Evolutionary conservation across 2,113 vertebrate genomes (phyloP).

Genomic region (Noctilio leporinus): DNA sequence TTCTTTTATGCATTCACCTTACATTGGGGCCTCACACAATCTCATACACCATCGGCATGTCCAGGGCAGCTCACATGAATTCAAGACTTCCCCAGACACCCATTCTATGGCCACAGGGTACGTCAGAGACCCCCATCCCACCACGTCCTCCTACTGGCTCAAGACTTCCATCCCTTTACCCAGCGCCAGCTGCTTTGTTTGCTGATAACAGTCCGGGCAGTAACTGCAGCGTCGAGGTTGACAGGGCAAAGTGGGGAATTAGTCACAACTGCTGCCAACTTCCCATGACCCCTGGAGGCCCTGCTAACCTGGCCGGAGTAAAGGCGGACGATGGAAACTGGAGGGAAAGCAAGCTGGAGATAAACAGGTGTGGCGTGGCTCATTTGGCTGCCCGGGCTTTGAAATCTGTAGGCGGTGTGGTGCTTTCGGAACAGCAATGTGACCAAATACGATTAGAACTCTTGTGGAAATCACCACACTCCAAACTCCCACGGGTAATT

Average conservation of each 20-base stretch:
- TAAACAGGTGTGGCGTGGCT: too few relatives aligned
- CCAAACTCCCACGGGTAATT: background rate
- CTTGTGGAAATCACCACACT: background rate
- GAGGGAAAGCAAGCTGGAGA: background rate
- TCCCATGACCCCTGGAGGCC: background rate
- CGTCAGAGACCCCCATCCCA: background rate
- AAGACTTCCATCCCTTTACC: too few relatives aligned
- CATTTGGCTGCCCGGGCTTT: background rate
- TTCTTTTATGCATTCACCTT: background rate
- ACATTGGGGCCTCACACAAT: rapidly evolving
- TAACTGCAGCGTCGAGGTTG: background rate
- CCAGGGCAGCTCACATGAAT: background rate
- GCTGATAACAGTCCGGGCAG: background rate
- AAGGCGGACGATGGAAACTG: background rate
- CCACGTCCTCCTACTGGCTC: background rate
- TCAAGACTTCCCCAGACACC: background rate
- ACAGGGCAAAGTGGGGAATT: background rate
- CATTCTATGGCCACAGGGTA: rapidly evolving
- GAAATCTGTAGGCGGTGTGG: background rate
- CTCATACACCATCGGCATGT: background rate
- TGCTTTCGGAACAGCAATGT: background rate
- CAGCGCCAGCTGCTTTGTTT: background rate
- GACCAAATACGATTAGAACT: background rate
- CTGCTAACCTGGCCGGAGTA: background rate
- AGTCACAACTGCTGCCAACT: background rate